Percentiles rank a stretch among this genome's conserved stretches.
Conservation (phyloP, 2,888 invertebrate species). For the Ferdinandea cuprea region DNA sequence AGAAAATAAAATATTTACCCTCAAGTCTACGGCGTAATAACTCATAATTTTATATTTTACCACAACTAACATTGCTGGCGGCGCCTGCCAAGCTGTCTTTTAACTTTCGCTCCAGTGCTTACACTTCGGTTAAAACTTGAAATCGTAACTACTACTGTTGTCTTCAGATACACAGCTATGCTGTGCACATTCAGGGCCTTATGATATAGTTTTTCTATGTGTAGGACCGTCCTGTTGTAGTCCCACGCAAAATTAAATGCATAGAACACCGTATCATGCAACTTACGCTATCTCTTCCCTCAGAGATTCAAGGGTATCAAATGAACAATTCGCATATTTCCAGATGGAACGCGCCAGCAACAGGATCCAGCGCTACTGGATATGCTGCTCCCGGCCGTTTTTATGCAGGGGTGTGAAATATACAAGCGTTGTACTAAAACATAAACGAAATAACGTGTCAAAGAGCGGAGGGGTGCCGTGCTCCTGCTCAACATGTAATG, state of each 20-base stretch:
- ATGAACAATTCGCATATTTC: slow-evolving; percentile 57
- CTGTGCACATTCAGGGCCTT: slow-evolving; percentile 21
- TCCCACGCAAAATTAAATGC: slow-evolving; percentile 28
- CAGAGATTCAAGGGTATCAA: slow-evolving; percentile 53
- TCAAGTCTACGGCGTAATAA: slow-evolving; percentile 13
- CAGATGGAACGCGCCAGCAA: slow-evolving; percentile 45
- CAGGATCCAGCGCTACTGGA: slow-evolving; percentile 10
- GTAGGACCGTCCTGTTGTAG: too few species aligned
- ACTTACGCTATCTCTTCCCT: slow-evolving; percentile 24
- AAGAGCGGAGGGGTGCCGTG: slow-evolving; percentile 17
- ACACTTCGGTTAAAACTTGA: background rate
- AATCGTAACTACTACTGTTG: slow-evolving; percentile 32
- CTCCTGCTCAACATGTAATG: slow-evolving; percentile 25
- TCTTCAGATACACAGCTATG: background rate
- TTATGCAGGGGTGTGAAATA: slow-evolving; percentile 9
- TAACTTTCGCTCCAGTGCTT: slow-evolving; percentile 5
- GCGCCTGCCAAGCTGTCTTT: slow-evolving; percentile 4
- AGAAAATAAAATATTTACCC: slow-evolving; percentile 9
- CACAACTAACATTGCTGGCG: background rate
- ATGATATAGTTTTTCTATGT: too few species aligned
- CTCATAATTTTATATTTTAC: slow-evolving; percentile 1
- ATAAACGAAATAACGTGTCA: slow-evolving; percentile 60
- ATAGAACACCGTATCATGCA: slow-evolving; percentile 12
- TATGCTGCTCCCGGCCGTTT: background rate
- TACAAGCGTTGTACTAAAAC: slow-evolving; percentile 25